Conservation (phyloP, 2,797 vertebrate species). For the Sciurus vulgaris region DNA sequence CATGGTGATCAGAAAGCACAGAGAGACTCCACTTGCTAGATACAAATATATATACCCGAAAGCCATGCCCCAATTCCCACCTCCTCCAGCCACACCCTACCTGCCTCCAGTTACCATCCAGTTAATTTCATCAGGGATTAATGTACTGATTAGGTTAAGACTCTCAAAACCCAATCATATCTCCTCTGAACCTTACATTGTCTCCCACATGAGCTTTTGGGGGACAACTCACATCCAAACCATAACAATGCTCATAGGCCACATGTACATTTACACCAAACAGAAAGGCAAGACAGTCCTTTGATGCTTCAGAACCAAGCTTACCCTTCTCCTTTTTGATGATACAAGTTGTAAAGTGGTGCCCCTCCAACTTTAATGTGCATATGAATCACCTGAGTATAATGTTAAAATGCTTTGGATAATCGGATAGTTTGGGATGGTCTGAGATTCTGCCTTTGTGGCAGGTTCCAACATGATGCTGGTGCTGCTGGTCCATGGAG, state of each 20-base stretch:
- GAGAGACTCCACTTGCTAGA: too few species aligned
- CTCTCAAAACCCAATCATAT: too few species aligned
- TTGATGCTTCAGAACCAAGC: neutral
- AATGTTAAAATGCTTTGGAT: neutral
- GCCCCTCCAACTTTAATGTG: neutral
- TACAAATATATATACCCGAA: too few species aligned
- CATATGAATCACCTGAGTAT: neutral
- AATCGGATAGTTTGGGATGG: neutral
- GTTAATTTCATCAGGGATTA: too few species aligned
- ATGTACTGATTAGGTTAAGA: too few species aligned
- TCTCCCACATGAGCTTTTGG: too few species aligned
- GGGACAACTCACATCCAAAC: too few species aligned
- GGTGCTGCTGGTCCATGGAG: neutral
- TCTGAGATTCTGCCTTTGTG: neutral
- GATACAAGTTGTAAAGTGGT: neutral
- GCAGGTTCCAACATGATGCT: neutral
- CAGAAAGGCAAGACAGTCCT: neutral
- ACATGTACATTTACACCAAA: neutral
- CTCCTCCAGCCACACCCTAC: too few species aligned
- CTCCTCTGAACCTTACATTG: too few species aligned
- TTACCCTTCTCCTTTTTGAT: slow-evolving; percentile 7
- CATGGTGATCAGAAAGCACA: too few species aligned
- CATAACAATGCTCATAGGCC: neutral
- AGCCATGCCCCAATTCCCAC: too few species aligned
- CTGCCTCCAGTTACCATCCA: too few species aligned